A percentile compares a stretch with the other conserved stretches of the same genome.
Conservation (phyloP, 2,888 invertebrate species). For the Oscheius myriophilus region DNA sequence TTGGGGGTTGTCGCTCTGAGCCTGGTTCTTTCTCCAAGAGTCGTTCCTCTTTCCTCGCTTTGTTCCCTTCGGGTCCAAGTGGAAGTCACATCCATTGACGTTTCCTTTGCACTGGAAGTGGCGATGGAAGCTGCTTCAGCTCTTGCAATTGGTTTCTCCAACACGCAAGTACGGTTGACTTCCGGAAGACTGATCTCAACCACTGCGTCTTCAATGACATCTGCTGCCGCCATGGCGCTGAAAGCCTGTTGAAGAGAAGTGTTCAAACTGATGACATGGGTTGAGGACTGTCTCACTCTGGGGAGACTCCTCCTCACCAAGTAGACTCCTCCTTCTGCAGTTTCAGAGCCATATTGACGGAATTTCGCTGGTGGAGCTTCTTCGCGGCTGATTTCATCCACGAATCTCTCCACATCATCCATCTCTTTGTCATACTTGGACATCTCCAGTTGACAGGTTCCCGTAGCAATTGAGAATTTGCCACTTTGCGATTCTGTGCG, state of each 20-base stretch:
- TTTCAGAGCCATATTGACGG: conserved; percentile 40
- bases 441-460: conserved; percentile 35
- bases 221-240: conserved; percentile 45
- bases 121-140: conserved; percentile 36
- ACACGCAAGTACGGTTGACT: conserved; percentile 21
- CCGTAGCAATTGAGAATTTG: conserved; percentile 28
- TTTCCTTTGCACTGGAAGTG: conserved; percentile 33
- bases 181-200: conserved; percentile 44
- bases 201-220: conserved; percentile 40
- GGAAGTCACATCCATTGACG: conserved; percentile 31
- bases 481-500: conserved; percentile 13
- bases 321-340: conserved; percentile 44
- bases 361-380: conserved; percentile 36
- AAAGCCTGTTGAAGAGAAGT: conserved; percentile 49
- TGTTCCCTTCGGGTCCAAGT: conserved; percentile 34
- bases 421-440: conserved; percentile 39
- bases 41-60: conserved; percentile 30
- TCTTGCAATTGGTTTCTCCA: conserved; percentile 32
- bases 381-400: conserved; percentile 51
- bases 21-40: conserved; percentile 6
- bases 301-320: conserved; percentile 47
- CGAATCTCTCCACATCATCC: conserved; percentile 48
- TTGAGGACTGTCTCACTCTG: conserved; percentile 43
- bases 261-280: conserved; percentile 52
- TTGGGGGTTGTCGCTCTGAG: conserved; percentile 32